Conservation (phyloP, 2,797 vertebrate genomes). For the Micropoecilia bifurca region DNA sequence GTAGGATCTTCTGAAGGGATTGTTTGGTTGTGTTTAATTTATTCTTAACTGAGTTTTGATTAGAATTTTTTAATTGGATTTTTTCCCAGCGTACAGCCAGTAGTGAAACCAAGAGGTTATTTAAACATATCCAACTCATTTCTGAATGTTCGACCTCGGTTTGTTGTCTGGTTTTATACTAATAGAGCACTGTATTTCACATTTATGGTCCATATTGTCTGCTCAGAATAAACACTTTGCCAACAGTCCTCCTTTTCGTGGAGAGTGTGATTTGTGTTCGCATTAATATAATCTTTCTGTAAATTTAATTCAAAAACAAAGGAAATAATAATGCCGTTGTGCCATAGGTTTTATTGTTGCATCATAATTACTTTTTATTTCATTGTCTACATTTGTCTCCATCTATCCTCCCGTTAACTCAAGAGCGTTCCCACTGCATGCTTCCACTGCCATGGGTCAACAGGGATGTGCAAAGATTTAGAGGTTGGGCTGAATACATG, state of each 20-base stretch:
- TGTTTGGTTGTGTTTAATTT: conserved; percentile 3
- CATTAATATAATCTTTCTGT: background rate
- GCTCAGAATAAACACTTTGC: conserved; percentile 79
- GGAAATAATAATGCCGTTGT: background rate
- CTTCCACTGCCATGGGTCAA: background rate
- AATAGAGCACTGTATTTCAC: conserved; percentile 72
- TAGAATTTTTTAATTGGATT: background rate
- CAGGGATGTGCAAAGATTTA: background rate
- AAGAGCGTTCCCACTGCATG: background rate
- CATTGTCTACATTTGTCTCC: background rate
- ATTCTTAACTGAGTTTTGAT: background rate
- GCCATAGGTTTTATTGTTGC: background rate
- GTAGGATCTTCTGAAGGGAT: conserved; percentile 9
- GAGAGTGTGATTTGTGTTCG: background rate
- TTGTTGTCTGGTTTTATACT: conserved; percentile 65
- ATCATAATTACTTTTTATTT: background rate
- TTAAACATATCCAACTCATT: conserved; percentile 22
- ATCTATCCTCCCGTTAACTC: background rate
- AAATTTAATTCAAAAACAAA: background rate
- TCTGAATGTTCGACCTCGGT: conserved; percentile 59
- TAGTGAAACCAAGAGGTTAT: conserved; percentile 8
- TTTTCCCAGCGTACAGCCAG: conserved; percentile 18
- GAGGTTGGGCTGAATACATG: background rate
- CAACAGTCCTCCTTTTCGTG: conserved; percentile 26
- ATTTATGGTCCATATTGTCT: conserved; percentile 70